Evolutionary conservation across 2,113 vertebrate genomes (phyloP), one percentile per base, ranked within the genome.

Genomic region (Maccullochella peelii): DNA sequence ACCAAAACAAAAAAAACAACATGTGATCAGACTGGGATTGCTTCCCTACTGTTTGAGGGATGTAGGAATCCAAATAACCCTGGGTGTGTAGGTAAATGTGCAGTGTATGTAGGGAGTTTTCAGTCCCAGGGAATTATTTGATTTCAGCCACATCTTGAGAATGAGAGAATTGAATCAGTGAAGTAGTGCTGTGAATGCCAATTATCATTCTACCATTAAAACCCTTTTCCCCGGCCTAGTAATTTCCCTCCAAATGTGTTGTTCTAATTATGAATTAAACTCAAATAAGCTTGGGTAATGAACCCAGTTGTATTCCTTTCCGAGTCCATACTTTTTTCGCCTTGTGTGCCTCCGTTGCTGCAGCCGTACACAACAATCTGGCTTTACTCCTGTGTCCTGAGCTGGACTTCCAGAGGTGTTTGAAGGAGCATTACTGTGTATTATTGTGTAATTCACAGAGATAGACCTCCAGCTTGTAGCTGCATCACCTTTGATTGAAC

Each of bases 221-320:
- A 82, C 77, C 80, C 55, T 88, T 79, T 85, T 86, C 76, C 78
- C 82, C 67, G 27, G 89, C 84, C 83, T 76, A 71, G 77, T 93
- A 91, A 92, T 92, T 91, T 91, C 85, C 87, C 85, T 80, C 80
- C 86, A 88, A 88, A 92, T 92, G 90, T 93, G 86, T 90, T 93
- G 90, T 90, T 92, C 84, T 91, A 91, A 95, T 94, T 94, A 93
- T 93, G 91, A 94, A 92, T 89, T 88, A 86, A 89, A 92, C 84
- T 93, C 62, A 91, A 91, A 91, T 93, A 89, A 91, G 84, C 86
- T 84, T 73, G 87, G 90, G 85, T 89, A 92, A 93, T 93, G 89
- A 90, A 91, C 83, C 89, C 69, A 61, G 67, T 80, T 88, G 74
- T 79, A 81, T 90, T 80, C 71, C 49, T 84, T 83, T 80, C 40